Conservation (phyloP, 2,113 vertebrate genomes). For the Chunga burmeisteri region DNA sequence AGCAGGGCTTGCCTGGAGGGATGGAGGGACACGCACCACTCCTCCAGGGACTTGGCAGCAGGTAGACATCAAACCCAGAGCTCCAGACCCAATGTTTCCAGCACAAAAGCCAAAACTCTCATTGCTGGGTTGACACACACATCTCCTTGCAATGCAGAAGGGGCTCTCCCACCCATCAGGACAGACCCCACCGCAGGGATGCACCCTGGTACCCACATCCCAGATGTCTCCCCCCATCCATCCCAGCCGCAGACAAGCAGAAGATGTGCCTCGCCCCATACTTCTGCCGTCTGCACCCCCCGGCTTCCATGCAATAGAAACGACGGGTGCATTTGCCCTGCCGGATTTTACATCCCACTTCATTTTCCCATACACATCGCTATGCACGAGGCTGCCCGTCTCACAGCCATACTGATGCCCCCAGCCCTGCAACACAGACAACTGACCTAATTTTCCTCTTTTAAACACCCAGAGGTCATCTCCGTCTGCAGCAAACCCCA, state of each 20-base stretch:
- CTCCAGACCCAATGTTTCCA: background rate
- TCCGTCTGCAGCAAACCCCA: background rate
- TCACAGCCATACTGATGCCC: background rate
- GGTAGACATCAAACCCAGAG: background rate
- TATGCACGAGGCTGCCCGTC: background rate
- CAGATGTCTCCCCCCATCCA: background rate
- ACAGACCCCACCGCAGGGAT: background rate
- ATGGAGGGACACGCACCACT: accelerated
- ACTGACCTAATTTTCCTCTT: constrained; percentile 49
- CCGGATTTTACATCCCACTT: background rate
- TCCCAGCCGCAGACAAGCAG: background rate
- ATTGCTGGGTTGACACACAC: background rate
- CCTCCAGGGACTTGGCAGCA: background rate
- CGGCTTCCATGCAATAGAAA: background rate
- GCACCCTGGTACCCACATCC: background rate
- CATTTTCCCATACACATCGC: background rate
- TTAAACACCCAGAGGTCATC: constrained; percentile 36
- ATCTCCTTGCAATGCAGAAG: background rate
- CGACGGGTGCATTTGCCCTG: background rate
- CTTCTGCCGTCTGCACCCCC: background rate
- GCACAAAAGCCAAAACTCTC: background rate
- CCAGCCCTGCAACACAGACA: constrained; percentile 32
- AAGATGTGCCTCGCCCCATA: background rate
- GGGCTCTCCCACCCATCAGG: background rate
- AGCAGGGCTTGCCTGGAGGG: background rate